phyloP scores from a whole-genome alignment of 2,888 invertebrate genomes.

The Luperina nickerlii region DNA sequence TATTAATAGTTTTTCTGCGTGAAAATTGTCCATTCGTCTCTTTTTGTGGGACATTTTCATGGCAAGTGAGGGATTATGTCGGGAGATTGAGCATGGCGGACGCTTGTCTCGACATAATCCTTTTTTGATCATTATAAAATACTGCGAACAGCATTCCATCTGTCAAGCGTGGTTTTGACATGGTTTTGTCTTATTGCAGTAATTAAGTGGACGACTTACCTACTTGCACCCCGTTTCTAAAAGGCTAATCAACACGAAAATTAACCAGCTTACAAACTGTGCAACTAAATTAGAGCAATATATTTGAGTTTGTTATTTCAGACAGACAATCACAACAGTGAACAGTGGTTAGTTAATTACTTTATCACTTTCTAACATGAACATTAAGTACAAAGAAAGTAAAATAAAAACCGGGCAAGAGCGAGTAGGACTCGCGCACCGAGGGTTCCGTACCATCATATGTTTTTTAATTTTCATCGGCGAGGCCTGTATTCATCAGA shows the following conservation, averaged over 20 bases:
- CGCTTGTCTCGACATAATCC: background rate
- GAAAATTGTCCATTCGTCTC: background rate
- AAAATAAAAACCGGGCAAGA: background rate
- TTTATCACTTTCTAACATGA: background rate
- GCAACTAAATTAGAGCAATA: background rate
- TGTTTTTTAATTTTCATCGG: no score
- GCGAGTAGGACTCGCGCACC: no score
- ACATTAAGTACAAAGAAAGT: background rate
- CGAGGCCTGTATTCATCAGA: no score
- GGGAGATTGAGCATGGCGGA: no score
- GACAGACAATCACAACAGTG: background rate
- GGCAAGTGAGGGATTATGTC: constrained; percentile 13
- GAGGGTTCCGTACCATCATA: no score
- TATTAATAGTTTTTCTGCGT: background rate
- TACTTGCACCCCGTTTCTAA: background rate
- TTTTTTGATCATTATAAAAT: constrained; percentile 10
- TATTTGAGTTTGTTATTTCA: background rate
- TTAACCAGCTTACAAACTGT: background rate
- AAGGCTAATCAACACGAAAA: background rate
- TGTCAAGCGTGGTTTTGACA: constrained; percentile 16
- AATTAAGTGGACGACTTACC: background rate
- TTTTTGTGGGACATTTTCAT: background rate
- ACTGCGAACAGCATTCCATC: constrained; percentile 11
- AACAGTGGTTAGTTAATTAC: background rate
- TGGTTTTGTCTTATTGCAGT: background rate